Base-by-base conservation (phyloP, 2,888 invertebrate species). In the Epistrophe grossulariae region DNA sequence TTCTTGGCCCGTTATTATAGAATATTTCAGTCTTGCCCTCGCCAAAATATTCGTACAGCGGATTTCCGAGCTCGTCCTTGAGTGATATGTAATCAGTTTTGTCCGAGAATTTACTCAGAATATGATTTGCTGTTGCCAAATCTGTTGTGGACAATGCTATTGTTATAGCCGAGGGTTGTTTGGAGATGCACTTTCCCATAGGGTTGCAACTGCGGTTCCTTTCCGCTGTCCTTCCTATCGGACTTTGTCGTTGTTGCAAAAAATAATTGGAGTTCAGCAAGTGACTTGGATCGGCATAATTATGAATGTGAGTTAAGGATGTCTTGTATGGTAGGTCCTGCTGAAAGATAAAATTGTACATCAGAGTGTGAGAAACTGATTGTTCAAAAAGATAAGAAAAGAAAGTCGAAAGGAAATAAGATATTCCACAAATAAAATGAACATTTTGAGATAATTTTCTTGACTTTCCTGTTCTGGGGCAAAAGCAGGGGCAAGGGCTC, bases 111-210 rank as follows among this genome's bases (percentile, higher is more conserved):
- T 89, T 89, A 77, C 88, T 90, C 88, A 90, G 89, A 84, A 90
- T 90, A 82, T 89, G 88, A 88, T 88, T 90, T 48, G 89, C 89
- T 82, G 89, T 88, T 89, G 89, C 91, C 90, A 92, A 91, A 90
- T 92, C 92, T 90, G 91, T 91, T 82, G 91, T 91, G 85, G 91
- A 91, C 88, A 91, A 80, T 84, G 92, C 90, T 89, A 92, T 91
- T 90, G 92, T 92, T 89, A 92, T 90, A 84, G 90, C 88, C 88
- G 91, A 90, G 71, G 92, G 90, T 90, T 93, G 92, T 88, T 93
- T 92, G 64, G 93, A 93, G 79, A 93, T 91, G 91, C 93, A 93
- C 92, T 93, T 93, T 90, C 93, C 93, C 93, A 93, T 93, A 91
- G 91, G 89, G 84, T 87, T 71, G 85, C 70, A 72, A 66, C 77